Conservation (phyloP, 1,140 invertebrate genomes). For the Formica exsecta region DNA sequence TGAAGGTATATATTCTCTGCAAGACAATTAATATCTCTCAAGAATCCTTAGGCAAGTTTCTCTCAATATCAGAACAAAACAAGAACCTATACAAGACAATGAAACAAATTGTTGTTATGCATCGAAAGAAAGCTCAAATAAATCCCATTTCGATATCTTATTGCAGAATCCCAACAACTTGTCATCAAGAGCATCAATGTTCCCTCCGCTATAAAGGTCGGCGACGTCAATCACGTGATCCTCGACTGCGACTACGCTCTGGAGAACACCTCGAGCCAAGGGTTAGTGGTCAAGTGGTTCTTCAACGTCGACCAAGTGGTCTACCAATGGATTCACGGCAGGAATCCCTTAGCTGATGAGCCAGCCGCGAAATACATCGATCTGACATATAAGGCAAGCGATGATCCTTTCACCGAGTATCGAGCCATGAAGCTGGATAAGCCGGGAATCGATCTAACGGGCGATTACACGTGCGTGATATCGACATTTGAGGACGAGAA, state of each 20-base stretch:
- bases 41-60: not conserved
- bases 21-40: not conserved
- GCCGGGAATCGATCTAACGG: constrained; percentile 91
- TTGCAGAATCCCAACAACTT: constrained; percentile 87
- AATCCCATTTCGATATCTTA: not conserved
- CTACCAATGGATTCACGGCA: constrained; percentile 92
- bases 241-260: constrained; percentile 92
- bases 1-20: not conserved
- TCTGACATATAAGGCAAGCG: constrained; percentile 89
- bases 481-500: constrained; percentile 91
- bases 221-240: constrained; percentile 89
- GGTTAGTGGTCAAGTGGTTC: constrained; percentile 93
- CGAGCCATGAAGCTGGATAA: constrained; percentile 91
- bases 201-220: constrained; percentile 89
- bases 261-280: constrained; percentile 83
- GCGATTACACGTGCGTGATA: constrained; percentile 92
- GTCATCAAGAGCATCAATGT: constrained; percentile 90
- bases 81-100: not conserved
- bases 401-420: constrained; percentile 90
- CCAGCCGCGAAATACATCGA: constrained; percentile 90
- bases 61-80: not conserved
- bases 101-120: not conserved
- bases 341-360: constrained; percentile 88
- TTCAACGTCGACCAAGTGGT: constrained; percentile 90
- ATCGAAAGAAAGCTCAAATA: not conserved